Evolutionary conservation across 2,888 invertebrate genomes (phyloP).

Genomic region (Resseliella maxima): DNA sequence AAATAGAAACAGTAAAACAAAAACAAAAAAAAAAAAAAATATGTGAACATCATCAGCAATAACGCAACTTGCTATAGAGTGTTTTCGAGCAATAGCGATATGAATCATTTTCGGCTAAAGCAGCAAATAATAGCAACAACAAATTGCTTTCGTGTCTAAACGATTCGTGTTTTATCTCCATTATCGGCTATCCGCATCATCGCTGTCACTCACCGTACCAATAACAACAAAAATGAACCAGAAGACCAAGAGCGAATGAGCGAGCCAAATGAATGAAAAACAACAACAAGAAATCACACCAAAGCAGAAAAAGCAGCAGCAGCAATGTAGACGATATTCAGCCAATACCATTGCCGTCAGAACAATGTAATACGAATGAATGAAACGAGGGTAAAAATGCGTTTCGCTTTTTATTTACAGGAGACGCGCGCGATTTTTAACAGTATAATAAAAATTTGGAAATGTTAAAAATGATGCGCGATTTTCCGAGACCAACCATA

Average conservation of each 20-base stretch:
- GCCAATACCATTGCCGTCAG: background rate
- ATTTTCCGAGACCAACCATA: background rate
- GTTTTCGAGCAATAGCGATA: background rate
- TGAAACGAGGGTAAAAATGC: background rate
- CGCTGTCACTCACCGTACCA: conserved; percentile 25
- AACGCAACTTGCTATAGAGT: background rate
- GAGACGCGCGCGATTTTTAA: background rate
- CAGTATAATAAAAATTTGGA: conserved; percentile 15
- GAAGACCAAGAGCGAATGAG: background rate
- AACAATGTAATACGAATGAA: background rate
- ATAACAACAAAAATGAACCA: background rate
- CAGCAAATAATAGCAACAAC: conserved; percentile 31
- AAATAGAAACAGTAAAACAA: background rate
- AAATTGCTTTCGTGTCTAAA: conserved; percentile 46
- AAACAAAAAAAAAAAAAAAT: background rate
- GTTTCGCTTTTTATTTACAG: background rate
- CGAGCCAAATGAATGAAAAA: background rate
- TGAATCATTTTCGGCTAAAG: background rate
- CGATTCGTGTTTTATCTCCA: conserved; percentile 54
- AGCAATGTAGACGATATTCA: background rate
- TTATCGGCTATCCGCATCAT: conserved; percentile 24
- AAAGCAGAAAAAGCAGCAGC: background rate
- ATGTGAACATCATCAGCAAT: conserved; percentile 5
- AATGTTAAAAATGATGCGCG: background rate
- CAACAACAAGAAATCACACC: background rate